Conservation (phyloP, 2,113 vertebrate species). For the Candoia aspera region DNA sequence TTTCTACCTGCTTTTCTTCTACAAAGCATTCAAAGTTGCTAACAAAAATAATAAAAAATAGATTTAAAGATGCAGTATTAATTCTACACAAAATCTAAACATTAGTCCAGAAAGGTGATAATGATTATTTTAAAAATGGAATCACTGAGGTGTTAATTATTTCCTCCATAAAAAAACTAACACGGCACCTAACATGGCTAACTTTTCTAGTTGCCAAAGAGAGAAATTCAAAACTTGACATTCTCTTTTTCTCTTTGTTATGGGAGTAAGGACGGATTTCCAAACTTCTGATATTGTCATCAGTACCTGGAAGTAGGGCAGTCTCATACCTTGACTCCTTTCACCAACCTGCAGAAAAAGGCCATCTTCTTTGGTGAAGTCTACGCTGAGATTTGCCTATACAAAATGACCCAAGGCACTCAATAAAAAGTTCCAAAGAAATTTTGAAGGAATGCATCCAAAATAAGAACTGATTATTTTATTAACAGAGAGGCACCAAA, state of each 20-base stretch:
- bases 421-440: slow-evolving; percentile 59
- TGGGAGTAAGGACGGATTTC: neutral
- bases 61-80: neutral
- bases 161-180: neutral
- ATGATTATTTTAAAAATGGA: neutral
- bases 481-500: slow-evolving; percentile 25
- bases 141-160: neutral
- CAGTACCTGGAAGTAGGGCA: too few relatives aligned
- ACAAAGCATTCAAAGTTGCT: neutral
- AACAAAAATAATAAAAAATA: neutral
- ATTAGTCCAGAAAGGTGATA: neutral
- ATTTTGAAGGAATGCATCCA: slow-evolving; percentile 6
- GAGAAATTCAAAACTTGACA: neutral
- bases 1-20: neutral
- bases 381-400: slow-evolving; percentile 27
- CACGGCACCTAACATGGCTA: neutral
- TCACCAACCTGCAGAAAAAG: slow-evolving; percentile 5
- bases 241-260: neutral
- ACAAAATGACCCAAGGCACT: slow-evolving; percentile 43
- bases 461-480: slow-evolving; percentile 30
- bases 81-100: neutral
- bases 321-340: neutral
- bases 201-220: neutral
- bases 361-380: slow-evolving; percentile 22
- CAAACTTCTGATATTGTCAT: neutral